Evolutionary conservation across 2,888 invertebrate species (phyloP), one percentile per base, ranked within the genome.

Genomic region (Arctia plantaginis): DNA sequence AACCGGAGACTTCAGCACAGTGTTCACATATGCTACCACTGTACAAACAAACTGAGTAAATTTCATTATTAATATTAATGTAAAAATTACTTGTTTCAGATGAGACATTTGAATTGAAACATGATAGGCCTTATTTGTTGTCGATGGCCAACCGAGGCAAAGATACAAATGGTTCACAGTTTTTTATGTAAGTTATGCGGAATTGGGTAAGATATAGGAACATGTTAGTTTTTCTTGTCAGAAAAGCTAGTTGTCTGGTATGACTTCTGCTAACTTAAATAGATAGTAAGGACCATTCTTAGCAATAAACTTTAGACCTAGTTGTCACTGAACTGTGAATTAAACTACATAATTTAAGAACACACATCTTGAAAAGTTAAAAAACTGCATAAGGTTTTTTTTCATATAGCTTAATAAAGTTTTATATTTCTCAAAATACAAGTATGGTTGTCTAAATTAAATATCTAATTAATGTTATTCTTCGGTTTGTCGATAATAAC

Each of bases 111-210:
- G 97, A 97, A 39, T 89, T 98, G 73, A 98, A 98, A 91, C 99
- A 99, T 96, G 98, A 98, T 87, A 97, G 97, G 84, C 98, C 99
- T 27, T 99, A 98, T 92, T 96, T 99, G 82, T 96, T 99, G 75
- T 99, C 99, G 64, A 99, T 99, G 99, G 99, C 99, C 27, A 99
- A 99, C 95, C 97, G 99, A 88, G 99, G 99, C 82, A 98, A 98
- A 93, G 98, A 99, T 90, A 99, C 99, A 64, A 99, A 99, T 94
- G 99, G 99, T 76, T 99, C 99, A 4, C 99, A 99, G 92, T 99
- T 99, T 96, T 99, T 99, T 95, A 98, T 99, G 99, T 99, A 97
- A 98, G 99, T 98, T 82, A 77, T 76, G 71, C 75, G 77, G 82
- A 82, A 30, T 73, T 77, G 70, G 90, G 92, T 92, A 91, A 92